Evolutionary conservation across 92 coral and sea anemone genomes (phyloP).

Genomic region (Phenganax stokvisi): DNA sequence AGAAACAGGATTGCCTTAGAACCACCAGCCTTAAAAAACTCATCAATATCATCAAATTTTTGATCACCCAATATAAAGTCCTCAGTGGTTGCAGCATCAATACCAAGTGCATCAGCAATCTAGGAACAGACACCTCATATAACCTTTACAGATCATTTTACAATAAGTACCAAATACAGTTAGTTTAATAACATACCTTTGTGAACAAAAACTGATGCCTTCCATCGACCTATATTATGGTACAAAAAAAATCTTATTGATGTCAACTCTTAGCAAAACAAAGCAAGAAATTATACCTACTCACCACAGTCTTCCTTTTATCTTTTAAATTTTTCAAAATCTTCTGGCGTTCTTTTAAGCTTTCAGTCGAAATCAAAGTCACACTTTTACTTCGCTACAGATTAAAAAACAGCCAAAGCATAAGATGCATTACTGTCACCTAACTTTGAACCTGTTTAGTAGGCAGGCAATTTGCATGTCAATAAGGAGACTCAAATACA

Average conservation of each 20-base stretch:
- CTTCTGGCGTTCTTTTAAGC: conserved; percentile 86
- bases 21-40: conserved; percentile 82
- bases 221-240: conserved; percentile 60
- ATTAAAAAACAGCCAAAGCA: background rate
- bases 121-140: conserved; percentile 6
- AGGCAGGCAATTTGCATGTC: too few relatives aligned
- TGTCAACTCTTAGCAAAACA: background rate
- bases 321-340: conserved; percentile 76
- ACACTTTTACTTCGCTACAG: conserved; percentile 70
- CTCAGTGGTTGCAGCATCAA: conserved; percentile 60
- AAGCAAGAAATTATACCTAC: conserved; percentile 13
- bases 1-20: conserved; percentile 66
- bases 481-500: background rate
- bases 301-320: conserved; percentile 59
- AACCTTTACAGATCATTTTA: background rate
- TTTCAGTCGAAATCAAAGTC: conserved; percentile 72
- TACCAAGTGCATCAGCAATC: conserved; percentile 67
- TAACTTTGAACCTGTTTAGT: background rate
- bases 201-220: conserved; percentile 62
- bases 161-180: background rate
- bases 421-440: too few relatives aligned
- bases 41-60: conserved; percentile 79
- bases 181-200: conserved; percentile 50
- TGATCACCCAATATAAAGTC: conserved; percentile 84
- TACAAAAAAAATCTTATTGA: background rate